Percentiles rank a stretch among this genome's conserved stretches.
Conservation (phyloP, 2,797 vertebrate genomes). For the Parambassis ranga region DNA sequence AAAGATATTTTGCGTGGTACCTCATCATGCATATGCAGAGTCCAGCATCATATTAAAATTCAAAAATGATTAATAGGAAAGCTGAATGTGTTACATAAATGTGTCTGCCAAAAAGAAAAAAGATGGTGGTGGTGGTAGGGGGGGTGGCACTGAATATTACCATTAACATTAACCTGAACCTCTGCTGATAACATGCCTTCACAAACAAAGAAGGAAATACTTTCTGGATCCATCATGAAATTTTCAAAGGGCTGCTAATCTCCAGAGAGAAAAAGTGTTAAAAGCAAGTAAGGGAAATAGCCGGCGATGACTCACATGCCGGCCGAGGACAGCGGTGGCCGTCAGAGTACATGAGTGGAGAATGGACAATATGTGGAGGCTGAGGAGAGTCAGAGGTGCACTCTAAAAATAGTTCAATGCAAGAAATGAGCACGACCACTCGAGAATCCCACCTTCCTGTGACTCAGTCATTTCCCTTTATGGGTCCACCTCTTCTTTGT, state of each 20-base stretch:
- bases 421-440: slow-evolving; percentile 1
- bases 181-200: neutral
- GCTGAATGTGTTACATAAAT: neutral
- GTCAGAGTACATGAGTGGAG: slow-evolving; percentile 1
- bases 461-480: slow-evolving; percentile 3
- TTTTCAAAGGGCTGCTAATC: slow-evolving; percentile 44
- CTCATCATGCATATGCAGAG: no score
- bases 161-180: slow-evolving; percentile 15
- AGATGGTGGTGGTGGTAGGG: no score
- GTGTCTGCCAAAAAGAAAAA: neutral
- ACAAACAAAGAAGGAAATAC: neutral
- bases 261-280: slow-evolving; percentile 20
- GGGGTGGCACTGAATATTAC: slow-evolving; percentile 26
- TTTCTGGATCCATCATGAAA: slow-evolving; percentile 52
- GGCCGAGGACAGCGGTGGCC: slow-evolving; percentile 7
- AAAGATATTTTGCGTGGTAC: no score
- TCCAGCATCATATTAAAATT: no score
- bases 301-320: slow-evolving; percentile 53
- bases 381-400: slow-evolving; percentile 18
- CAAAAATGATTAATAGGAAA: neutral
- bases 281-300: slow-evolving; percentile 30
- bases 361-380: slow-evolving; percentile 31
- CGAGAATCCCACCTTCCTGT: slow-evolving; percentile 23
- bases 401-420: slow-evolving; percentile 57
- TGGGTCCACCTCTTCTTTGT: neutral